A percentile compares a stretch with the other conserved stretches of the same genome.
Evolutionary conservation across 2,888 invertebrate genomes (phyloP).

Genomic region (Rhopalosiphum nymphaeae): DNA sequence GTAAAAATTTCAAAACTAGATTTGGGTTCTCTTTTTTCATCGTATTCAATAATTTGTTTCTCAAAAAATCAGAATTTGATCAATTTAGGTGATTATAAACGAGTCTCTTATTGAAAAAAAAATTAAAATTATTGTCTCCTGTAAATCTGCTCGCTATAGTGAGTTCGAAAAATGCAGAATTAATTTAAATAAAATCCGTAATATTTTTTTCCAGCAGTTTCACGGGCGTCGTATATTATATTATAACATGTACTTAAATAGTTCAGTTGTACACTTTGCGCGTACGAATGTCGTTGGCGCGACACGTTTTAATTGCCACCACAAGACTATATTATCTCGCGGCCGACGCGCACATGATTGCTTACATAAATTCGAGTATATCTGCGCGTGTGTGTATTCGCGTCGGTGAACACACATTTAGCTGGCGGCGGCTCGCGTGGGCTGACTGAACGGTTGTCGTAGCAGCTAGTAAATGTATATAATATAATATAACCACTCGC

Average conservation of each 20-base stretch:
- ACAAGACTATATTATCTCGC: conserved; percentile 6
- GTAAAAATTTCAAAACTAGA: not conserved
- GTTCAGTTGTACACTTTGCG: not conserved
- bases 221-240: not conserved
- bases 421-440: not conserved
- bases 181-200: not conserved
- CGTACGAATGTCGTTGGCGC: not conserved
- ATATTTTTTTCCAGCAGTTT: not conserved
- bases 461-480: not conserved
- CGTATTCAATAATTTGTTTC: too few relatives aligned
- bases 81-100: not conserved
- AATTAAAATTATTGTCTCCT: not conserved
- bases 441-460: not conserved
- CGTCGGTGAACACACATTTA: conserved; percentile 39
- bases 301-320: conserved; percentile 36
- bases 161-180: not conserved
- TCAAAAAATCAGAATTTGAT: not conserved
- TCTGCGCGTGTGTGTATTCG: not conserved
- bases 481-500: not conserved
- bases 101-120: not conserved
- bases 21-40: not conserved
- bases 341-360: not conserved
- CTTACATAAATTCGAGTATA: not conserved
- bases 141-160: not conserved
- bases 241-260: not conserved